Evolutionary conservation across 2,113 vertebrate species (phyloP).

Genomic region (Acrocephalus arundinaceus): DNA sequence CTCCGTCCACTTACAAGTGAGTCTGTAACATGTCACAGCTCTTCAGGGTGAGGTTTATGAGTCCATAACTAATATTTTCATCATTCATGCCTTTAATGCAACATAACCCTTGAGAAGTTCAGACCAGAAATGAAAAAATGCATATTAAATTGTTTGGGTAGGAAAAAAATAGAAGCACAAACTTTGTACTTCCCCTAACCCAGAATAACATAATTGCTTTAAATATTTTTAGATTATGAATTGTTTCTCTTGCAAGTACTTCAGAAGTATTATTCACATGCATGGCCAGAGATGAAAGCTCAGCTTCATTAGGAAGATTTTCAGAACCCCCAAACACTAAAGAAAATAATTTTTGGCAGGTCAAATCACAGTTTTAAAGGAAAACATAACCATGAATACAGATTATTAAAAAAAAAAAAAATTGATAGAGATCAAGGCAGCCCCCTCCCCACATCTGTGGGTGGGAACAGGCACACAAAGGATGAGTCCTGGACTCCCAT

Average conservation of each 20-base stretch:
- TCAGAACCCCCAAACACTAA: neutral
- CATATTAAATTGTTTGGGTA: neutral
- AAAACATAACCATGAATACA: slow-evolving; percentile 15
- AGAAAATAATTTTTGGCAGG: neutral
- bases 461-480: neutral
- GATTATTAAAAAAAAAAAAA: neutral
- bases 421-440: neutral
- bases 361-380: slow-evolving; percentile 12
- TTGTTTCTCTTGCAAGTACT: neutral
- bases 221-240: neutral
- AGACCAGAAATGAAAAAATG: neutral
- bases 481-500: neutral
- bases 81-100: neutral
- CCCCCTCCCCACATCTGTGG: neutral
- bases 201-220: neutral
- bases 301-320: neutral
- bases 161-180: neutral
- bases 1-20: neutral
- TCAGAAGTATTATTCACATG: neutral
- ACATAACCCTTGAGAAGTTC: neutral
- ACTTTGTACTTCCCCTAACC: neutral
- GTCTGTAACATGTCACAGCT: neutral
- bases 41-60: neutral
- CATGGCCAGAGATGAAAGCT: neutral
- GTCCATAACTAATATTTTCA: neutral